These are phyloP conservation scores for Teleogryllus oceanicus DNA, from an alignment of 2,888 invertebrate species.

Conservation along the genomic window DNA sequence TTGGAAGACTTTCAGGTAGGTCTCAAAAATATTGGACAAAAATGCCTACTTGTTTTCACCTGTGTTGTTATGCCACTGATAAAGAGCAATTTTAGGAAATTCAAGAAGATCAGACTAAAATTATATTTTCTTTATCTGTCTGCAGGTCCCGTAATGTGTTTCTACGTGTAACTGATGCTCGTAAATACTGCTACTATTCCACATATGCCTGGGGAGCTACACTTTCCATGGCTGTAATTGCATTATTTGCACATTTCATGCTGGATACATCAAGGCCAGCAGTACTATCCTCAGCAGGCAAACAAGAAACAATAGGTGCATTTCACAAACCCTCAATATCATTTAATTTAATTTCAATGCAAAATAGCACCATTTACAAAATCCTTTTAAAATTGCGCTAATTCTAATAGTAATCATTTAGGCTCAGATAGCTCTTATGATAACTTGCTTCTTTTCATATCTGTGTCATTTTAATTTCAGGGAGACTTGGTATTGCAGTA, in stretches of 20 bases:
- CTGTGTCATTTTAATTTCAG: constrained; percentile 49
- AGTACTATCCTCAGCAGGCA: constrained; percentile 48
- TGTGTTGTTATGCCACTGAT: neutral
- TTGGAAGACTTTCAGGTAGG: constrained; percentile 80
- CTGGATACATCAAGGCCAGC: constrained; percentile 56
- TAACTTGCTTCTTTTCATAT: constrained; percentile 7
- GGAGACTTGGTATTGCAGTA: constrained; percentile 76
- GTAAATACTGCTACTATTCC: constrained; percentile 84
- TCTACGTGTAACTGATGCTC: constrained; percentile 76
- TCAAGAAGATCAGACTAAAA: neutral
- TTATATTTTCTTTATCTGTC: constrained; percentile 36
- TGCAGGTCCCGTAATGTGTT: constrained; percentile 78
- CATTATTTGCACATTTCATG: constrained; percentile 76
- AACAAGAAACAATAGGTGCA: constrained; percentile 69
- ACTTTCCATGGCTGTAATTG: constrained; percentile 65
- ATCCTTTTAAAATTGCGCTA: too few species aligned
- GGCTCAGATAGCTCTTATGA: neutral
- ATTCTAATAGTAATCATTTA: too few species aligned
- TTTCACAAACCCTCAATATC: too few species aligned
- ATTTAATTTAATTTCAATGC: too few species aligned
- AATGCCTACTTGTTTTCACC: neutral
- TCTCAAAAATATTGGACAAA: constrained; percentile 26
- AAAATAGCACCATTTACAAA: too few species aligned
- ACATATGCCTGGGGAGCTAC: constrained; percentile 76
- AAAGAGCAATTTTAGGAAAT: neutral